Evolutionary conservation across 2,888 invertebrate species (phyloP), one percentile per base, ranked within the genome.

Genomic region (Ophraella communa): DNA sequence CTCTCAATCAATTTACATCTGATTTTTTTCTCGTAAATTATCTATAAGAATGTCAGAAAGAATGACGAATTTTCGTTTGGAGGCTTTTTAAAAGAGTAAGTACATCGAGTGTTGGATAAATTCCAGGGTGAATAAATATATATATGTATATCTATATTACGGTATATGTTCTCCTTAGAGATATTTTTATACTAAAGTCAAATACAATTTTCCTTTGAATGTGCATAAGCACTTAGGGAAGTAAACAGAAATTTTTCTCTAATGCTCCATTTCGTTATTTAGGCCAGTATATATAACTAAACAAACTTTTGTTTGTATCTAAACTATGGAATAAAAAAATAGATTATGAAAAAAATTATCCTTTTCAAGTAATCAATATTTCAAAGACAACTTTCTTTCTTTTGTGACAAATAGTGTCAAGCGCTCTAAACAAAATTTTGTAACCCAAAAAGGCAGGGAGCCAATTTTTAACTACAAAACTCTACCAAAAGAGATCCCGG

Each of bases 191-290:
- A 14, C 24, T 47, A 42, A 59, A 53, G 64, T 52, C 58, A 53
- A 47, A 64, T 64, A 58, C 64, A 64, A 58, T 59, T 64, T 58
- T 49, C n/a, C 54, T 58, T 58, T 54, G 58, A 54, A 64, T 64
- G 58, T 64, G 58, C 44, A 65, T 60, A 62, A 65, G 62, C 65
- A 62, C 62, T 65, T 47, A 60, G 57, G 56, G 60, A 65, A 67
- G 65, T 65, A 67, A 62, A 65, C 62, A 65, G 21, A 56, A n/a
- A 62, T 59, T 60, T 67, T 67, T 52, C 53, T 61, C 33, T 58
- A 64, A 44, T 21, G 39, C 39, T 51, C 51, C 58, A 49, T 55
- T 51, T 64, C 59, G 21, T 23, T 54, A 62, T 55, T 53, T 64
- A 51, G 39, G 35, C 49, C 42, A 51, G 47, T 55, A 59, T 63